Evolutionary conservation across 64 coral and sea anemone genomes (phyloP).

Genomic region (Dendronephthya gigantea): DNA sequence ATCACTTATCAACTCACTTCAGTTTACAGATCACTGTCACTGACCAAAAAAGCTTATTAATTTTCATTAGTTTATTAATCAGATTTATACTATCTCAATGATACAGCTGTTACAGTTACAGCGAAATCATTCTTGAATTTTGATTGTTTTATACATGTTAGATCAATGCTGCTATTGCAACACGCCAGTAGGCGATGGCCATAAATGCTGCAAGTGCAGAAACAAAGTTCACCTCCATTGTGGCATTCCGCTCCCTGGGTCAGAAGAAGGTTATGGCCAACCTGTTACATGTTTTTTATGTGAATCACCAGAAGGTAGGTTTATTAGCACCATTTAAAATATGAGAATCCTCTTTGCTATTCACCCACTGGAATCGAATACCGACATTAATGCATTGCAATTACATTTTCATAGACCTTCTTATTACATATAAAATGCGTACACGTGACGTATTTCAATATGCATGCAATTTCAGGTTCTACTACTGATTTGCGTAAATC

Average conservation of each 20-base stretch:
- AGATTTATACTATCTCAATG: too few species aligned
- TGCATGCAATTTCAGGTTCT: not conserved
- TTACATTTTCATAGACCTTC: not conserved
- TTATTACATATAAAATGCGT: not conserved
- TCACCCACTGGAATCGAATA: not conserved
- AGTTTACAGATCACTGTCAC: too few species aligned
- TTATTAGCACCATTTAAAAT: not conserved
- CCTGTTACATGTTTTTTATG: slow-evolving; percentile 3
- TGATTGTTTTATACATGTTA: not conserved
- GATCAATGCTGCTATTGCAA: not conserved
- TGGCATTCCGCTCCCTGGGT: not conserved
- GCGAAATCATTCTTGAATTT: not conserved
- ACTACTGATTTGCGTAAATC: not conserved
- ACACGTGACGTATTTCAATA: not conserved
- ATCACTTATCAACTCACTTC: too few species aligned
- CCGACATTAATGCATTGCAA: not conserved
- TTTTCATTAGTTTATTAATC: too few species aligned
- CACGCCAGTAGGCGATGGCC: not conserved
- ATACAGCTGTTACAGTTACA: not conserved
- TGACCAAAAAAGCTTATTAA: too few species aligned
- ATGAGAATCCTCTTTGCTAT: not conserved
- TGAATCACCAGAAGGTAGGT: not conserved
- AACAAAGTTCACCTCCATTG: slow-evolving; percentile 4
- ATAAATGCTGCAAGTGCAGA: not conserved
- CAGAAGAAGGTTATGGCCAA: slow-evolving; percentile 11